phyloP scores from a whole-genome alignment of 2,113 vertebrate genomes.

The Cebidichthys violaceus region DNA sequence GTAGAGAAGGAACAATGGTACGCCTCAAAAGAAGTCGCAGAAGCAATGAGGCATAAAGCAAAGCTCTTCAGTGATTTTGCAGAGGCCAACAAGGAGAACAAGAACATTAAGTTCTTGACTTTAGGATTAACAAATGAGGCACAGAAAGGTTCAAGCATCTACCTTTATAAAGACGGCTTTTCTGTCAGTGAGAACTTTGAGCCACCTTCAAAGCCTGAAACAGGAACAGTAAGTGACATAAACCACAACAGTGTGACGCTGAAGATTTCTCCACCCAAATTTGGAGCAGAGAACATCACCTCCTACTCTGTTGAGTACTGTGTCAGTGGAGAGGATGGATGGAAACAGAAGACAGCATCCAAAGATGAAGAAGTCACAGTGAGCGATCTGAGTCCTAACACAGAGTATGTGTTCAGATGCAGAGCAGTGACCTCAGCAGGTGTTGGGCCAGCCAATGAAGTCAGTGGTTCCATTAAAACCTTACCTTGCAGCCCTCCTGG shows the following conservation, averaged over 20 bases:
- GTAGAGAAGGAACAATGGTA: constrained; percentile 58
- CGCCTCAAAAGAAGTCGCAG: not conserved
- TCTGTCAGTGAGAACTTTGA: constrained; percentile 34
- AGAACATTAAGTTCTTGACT: constrained; percentile 29
- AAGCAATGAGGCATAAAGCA: not conserved
- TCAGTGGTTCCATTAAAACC: constrained; percentile 7
- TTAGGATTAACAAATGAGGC: constrained; percentile 22
- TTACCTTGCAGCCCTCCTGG: constrained; percentile 40
- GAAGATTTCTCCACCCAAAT: constrained; percentile 44
- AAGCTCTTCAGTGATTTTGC: constrained; percentile 61
- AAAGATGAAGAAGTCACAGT: constrained; percentile 38
- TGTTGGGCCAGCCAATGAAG: constrained; percentile 36
- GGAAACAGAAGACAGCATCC: constrained; percentile 21
- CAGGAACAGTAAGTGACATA: constrained; percentile 2
- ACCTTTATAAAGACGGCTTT: constrained; percentile 33
- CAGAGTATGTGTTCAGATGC: constrained; percentile 52
- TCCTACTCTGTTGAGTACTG: constrained; percentile 56
- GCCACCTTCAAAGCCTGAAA: constrained; percentile 56
- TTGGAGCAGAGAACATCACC: constrained; percentile 48
- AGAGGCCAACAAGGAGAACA: constrained; percentile 52
- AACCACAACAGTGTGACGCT: constrained; percentile 55
- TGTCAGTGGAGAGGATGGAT: constrained; percentile 47
- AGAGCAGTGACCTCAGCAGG: constrained; percentile 60
- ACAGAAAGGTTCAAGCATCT: constrained; percentile 16
- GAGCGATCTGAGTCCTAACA: constrained; percentile 48